Conservation (phyloP, 2,888 invertebrate species). For the Spilosoma lubricipeda region DNA sequence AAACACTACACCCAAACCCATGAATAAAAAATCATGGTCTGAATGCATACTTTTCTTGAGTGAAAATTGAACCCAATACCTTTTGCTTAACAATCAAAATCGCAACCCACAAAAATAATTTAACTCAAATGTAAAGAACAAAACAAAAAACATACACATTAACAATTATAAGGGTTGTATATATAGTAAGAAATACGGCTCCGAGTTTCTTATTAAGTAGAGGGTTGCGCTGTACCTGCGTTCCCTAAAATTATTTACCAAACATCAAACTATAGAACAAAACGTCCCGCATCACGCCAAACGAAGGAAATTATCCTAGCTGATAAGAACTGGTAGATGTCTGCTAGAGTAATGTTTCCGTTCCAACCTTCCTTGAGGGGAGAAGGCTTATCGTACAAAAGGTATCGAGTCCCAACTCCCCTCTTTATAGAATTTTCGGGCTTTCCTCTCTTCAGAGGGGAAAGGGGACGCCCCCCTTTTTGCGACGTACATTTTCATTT, state of each 20-base stretch:
- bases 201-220: neutral
- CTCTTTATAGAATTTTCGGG: slow-evolving; percentile 85
- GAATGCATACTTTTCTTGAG: too few relatives aligned
- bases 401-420: slow-evolving; percentile 75
- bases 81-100: too few relatives aligned
- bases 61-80: too few relatives aligned
- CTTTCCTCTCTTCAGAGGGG: slow-evolving; percentile 63
- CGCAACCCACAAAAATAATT: too few relatives aligned
- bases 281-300: slow-evolving; percentile 64
- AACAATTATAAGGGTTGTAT: neutral
- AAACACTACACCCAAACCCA: too few relatives aligned
- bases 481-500: slow-evolving; percentile 86
- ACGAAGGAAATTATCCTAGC: slow-evolving; percentile 77
- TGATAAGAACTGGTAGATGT: slow-evolving; percentile 82
- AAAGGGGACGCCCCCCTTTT: slow-evolving; percentile 76
- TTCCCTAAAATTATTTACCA: slow-evolving; percentile 48
- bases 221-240: slow-evolving; percentile 13
- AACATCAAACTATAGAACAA: slow-evolving; percentile 44
- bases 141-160: neutral
- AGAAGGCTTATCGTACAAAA: slow-evolving; percentile 83
- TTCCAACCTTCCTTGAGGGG: slow-evolving; percentile 54
- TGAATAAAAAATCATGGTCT: too few relatives aligned
- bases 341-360: slow-evolving; percentile 82
- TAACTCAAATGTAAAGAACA: neutral
- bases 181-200: neutral